Evolutionary conservation across 2,113 vertebrate genomes (phyloP).

Genomic region (Otis tarda): DNA sequence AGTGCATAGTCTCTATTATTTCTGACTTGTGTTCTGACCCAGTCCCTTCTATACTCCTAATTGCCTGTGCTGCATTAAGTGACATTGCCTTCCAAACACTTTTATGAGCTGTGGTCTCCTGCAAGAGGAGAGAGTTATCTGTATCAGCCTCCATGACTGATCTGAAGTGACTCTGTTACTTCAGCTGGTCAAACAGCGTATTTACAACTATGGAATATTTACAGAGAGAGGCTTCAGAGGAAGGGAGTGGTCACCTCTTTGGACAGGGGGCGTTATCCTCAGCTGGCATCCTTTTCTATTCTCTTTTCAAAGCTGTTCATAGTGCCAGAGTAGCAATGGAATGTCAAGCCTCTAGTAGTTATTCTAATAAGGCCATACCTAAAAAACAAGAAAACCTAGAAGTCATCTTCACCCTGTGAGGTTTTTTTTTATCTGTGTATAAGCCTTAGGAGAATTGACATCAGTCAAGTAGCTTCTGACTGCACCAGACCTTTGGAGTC

Average conservation of each 20-base stretch:
- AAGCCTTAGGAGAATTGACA: background rate
- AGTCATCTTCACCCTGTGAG: background rate
- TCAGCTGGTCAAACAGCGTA: slow-evolving; percentile 15
- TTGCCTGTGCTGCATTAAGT: slow-evolving; percentile 57
- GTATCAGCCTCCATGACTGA: background rate
- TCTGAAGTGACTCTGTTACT: slow-evolving; percentile 51
- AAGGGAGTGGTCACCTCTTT: background rate
- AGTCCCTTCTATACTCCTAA: slow-evolving; percentile 62
- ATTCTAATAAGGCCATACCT: background rate
- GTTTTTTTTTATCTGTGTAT: background rate
- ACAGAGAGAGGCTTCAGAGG: background rate
- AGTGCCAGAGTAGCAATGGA: background rate
- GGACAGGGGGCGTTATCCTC: background rate
- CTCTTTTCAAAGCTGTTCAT: background rate
- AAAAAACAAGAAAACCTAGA: background rate
- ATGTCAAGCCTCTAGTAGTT: background rate
- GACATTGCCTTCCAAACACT: background rate
- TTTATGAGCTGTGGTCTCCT: background rate
- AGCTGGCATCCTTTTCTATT: background rate
- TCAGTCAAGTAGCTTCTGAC: background rate
- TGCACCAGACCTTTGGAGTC: background rate
- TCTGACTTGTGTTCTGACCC: slow-evolving; percentile 72
- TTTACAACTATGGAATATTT: background rate
- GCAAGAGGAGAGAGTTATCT: background rate
- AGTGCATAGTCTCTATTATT: slow-evolving; percentile 63